Percentiles rank a stretch among this genome's conserved stretches.
Conservation (phyloP, 2,888 invertebrate genomes). For the Baronia brevicornis region DNA sequence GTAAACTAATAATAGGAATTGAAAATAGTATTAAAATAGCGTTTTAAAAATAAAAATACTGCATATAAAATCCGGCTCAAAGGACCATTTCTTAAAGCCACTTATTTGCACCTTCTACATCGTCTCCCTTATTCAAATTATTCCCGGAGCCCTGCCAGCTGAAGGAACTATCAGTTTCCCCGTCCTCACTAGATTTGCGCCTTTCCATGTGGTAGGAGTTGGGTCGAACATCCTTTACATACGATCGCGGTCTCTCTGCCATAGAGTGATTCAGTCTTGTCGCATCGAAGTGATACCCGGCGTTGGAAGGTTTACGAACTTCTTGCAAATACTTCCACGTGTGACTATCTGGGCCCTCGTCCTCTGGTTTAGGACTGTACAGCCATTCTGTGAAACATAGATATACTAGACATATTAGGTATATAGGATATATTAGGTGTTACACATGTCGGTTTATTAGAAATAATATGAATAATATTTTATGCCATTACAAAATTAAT, state of each 20-base stretch:
- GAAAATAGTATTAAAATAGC: too few relatives aligned
- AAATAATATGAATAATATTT: too few relatives aligned
- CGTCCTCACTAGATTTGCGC: slow-evolving; percentile 37
- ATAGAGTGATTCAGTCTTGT: slow-evolving; percentile 44
- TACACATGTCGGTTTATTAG: too few relatives aligned
- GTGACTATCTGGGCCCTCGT: slow-evolving; percentile 48
- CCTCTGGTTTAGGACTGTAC: slow-evolving; percentile 52
- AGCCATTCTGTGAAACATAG: slow-evolving; percentile 67
- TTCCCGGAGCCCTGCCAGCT: slow-evolving; percentile 58
- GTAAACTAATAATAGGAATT: too few relatives aligned
- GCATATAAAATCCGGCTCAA: too few relatives aligned
- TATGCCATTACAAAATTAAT: too few relatives aligned
- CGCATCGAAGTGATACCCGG: slow-evolving; percentile 56
- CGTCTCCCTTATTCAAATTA: slow-evolving; percentile 1
- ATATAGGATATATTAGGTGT: too few relatives aligned
- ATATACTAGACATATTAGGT: too few relatives aligned
- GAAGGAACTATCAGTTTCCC: slow-evolving; percentile 65
- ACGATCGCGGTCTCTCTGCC: slow-evolving; percentile 35
- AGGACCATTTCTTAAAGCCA: too few relatives aligned
- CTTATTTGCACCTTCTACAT: background rate
- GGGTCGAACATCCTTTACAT: slow-evolving; percentile 31
- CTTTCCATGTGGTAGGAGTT: slow-evolving; percentile 30
- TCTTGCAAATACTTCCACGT: slow-evolving; percentile 66
- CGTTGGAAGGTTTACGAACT: slow-evolving; percentile 63
- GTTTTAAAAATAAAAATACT: too few relatives aligned